Conservation (phyloP, 2,797 vertebrate species). For the Limosa lapponica region DNA sequence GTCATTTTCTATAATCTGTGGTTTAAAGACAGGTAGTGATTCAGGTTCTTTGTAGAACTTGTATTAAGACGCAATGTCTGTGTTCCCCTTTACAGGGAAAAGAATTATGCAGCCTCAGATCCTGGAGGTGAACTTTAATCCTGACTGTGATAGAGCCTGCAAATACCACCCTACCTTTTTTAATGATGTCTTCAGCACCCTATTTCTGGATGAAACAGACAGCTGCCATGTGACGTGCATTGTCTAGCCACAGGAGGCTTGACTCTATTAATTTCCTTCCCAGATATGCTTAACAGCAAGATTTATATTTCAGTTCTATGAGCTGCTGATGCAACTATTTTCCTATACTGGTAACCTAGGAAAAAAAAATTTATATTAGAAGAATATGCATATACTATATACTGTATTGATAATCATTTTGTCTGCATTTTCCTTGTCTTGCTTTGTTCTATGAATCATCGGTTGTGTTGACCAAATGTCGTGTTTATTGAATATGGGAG, state of each 20-base stretch:
- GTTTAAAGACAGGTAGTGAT: background rate
- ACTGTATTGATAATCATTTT: background rate
- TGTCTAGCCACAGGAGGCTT: constrained; percentile 57
- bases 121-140: constrained; percentile 94
- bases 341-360: background rate
- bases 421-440: background rate
- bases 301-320: constrained; percentile 64
- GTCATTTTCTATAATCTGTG: background rate
- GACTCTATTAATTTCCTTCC: background rate
- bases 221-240: constrained; percentile 83
- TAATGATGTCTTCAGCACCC: constrained; percentile 91
- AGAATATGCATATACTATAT: background rate
- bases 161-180: constrained; percentile 92
- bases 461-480: background rate
- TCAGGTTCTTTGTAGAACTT: background rate
- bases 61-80: background rate
- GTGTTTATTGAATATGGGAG: background rate
- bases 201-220: constrained; percentile 86
- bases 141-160: constrained; percentile 93
- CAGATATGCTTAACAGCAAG: constrained; percentile 27
- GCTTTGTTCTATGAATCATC: background rate
- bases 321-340: constrained; percentile 54
- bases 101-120: constrained; percentile 90
- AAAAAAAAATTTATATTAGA: background rate
- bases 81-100: constrained; percentile 77